Base-by-base conservation (phyloP, 2,888 invertebrate genomes). In the Blastobasis lacticolella region DNA sequence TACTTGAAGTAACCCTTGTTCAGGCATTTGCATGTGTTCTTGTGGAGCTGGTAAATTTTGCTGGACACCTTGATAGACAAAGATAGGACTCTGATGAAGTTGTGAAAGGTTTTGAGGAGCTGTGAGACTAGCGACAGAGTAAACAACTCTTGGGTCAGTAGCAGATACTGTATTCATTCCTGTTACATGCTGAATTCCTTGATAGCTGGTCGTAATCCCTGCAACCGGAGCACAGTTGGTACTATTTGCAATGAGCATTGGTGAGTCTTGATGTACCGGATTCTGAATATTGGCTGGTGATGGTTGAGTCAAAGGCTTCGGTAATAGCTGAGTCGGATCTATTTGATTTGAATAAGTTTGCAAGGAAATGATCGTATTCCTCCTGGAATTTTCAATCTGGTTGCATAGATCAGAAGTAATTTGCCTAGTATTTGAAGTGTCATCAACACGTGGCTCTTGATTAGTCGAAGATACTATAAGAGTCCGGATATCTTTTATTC, bases 201-300 rank as follows among this genome's bases (percentile, higher is more conserved):
- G 46, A 46, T 10, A 46, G 46, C 46, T 10, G 46, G 5, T 46
- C 46, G 46, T 9, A 5, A 36, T 46, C 23, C 46, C 36, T 46
- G 46, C 40, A 40, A 8, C 40, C 40, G 40, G 8, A 40, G 40
- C 40, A 40, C 40, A 8, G 8, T 40, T 40, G 40, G 8, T 40
- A 8, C 8, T 40, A 40, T 40, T 8, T 8, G 40, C 8, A 8
- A 40, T 40, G 8, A 46, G 9, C 10, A 46, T 5, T 46, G 46
- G 36, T 46, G 46, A 6, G 10, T 36, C 46, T 46, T 23, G 10
- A 36, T 36, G 46, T 46, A 9, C 46, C 46, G n/a, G n/a, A n/a
- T 46, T 46, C 36, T 46, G 46, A 46, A 46, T 46, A 46, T 46
- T 46, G 36, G 23, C 46, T 46, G 46, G 5, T 46, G 46, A 46